Evolutionary conservation across 1,140 invertebrate genomes (phyloP).

Genomic region (Steinernema feltiae): DNA sequence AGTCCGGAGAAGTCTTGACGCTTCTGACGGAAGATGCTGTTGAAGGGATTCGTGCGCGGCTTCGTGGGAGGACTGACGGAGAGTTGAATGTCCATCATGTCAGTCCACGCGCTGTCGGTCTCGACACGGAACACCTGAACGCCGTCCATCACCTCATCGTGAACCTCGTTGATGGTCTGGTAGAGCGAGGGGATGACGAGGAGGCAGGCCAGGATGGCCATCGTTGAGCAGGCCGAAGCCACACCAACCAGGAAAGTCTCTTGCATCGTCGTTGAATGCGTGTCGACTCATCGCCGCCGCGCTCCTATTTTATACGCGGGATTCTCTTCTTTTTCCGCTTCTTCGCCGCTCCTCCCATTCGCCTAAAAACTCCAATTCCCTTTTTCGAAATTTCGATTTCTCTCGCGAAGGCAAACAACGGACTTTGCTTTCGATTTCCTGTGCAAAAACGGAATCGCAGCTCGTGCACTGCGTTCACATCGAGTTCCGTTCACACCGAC

Average conservation of each 20-base stretch:
- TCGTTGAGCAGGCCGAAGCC: constrained; percentile 12
- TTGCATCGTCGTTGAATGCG: constrained; percentile 5
- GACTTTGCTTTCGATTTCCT: no score
- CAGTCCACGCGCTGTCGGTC: constrained; percentile 41
- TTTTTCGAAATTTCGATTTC: no score
- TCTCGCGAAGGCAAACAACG: no score
- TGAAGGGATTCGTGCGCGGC: constrained; percentile 38
- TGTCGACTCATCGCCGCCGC: neutral
- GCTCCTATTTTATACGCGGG: neutral
- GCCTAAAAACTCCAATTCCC: neutral
- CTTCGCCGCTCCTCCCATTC: neutral
- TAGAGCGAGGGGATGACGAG: constrained; percentile 32
- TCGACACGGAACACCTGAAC: constrained; percentile 38
- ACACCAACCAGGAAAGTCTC: neutral
- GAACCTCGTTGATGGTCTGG: constrained; percentile 36
- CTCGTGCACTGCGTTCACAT: neutral
- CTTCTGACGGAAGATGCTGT: constrained; percentile 42
- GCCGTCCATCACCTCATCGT: constrained; percentile 39
- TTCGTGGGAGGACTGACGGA: constrained; percentile 38
- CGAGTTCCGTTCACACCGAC: neutral
- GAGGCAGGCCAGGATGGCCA: constrained; percentile 18
- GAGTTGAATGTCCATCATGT: constrained; percentile 43
- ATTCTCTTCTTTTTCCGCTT: neutral
- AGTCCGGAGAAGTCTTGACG: constrained; percentile 37
- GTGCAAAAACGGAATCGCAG: no score